These are phyloP conservation scores for Drymodes brunneopygia DNA, from an alignment of 2,113 vertebrate genomes.

Conservation along the genomic window DNA sequence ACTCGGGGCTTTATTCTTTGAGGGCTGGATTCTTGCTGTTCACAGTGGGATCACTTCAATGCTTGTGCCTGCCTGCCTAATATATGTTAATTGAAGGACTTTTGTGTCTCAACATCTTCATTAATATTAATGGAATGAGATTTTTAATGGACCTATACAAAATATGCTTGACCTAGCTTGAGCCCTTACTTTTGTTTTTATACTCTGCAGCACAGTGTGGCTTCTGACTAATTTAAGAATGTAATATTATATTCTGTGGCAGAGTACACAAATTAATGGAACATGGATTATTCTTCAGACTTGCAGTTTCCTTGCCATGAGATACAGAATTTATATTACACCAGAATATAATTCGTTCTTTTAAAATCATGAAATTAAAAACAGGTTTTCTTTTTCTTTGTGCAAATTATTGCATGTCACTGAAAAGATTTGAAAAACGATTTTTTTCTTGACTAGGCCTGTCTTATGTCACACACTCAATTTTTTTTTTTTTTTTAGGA, in stretches of 20 bases:
- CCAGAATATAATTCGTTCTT: background rate
- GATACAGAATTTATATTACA: background rate
- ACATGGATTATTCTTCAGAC: background rate
- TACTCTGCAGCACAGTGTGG: background rate
- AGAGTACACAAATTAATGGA: conserved; percentile 29
- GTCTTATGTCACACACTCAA: background rate
- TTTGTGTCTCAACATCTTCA: conserved; percentile 54
- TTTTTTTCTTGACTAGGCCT: background rate
- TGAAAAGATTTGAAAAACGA: background rate
- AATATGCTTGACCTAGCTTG: conserved; percentile 53
- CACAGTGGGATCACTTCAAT: conserved; percentile 51
- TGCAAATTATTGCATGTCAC: background rate
- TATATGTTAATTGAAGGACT: conserved; percentile 57
- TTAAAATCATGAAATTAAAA: background rate
- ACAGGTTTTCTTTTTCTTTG: background rate
- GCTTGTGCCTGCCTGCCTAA: conserved; percentile 45
- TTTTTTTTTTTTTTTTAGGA: background rate
- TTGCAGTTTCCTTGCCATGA: background rate
- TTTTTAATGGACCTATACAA: conserved; percentile 49
- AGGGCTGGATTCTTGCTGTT: conserved; percentile 43
- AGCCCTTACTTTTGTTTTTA: conserved; percentile 51
- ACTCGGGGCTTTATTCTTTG: background rate
- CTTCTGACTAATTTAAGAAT: conserved; percentile 36
- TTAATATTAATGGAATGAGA: conserved; percentile 54
- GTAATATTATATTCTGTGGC: conserved; percentile 26